Base-by-base conservation (phyloP, 2,888 invertebrate species). In the Xylocampa areola region DNA sequence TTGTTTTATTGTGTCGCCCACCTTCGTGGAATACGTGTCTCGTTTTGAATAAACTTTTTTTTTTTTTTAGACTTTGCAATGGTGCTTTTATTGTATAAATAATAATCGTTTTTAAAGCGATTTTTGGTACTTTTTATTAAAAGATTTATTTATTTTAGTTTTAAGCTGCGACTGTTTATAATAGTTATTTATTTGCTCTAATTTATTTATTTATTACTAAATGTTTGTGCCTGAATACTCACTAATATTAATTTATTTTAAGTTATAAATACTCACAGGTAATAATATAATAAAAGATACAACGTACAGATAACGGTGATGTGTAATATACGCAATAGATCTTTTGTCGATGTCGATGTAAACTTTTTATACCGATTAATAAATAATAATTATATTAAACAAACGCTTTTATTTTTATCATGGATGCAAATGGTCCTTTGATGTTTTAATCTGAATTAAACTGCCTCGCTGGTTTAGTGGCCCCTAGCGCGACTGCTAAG, bases 81-180 rank as follows among this genome's bases (percentile, higher is more conserved):
- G 32, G 30, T 65, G 51, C 39, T 63, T 53, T 50, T n/a, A n/a
- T n/a, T 52, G 33, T 58, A 43, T 50, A 54, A 55, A 58, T 61
- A 57, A 73, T 43, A 57, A 78, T 85, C 81, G 81, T 76, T 73
- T 73, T 33, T 49, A 40, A 66, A 68, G 73, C 83, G 79, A 84
- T 79, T 54, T 33, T 49, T 50, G 53, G 86, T 88, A 88, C 86
- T 87, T 88, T 88, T 87, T 85, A 84, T 84, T 77, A 86, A 88
- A 87, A 87, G 80, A 40, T 66, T 77, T 84, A 82, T 84, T 82
- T 83, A 81, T 81, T 80, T 39, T 80, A 79, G 68, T 33, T 50
- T n/a, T 70, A 74, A 73, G 48, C 36, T 52, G 35, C 29, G 67
- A 71, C 49, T 67, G 59, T 63, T 48, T 32, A 44, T 49, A 52